phyloP scores from a whole-genome alignment of 2,113 vertebrate genomes.

The Taurulus bubalis region DNA sequence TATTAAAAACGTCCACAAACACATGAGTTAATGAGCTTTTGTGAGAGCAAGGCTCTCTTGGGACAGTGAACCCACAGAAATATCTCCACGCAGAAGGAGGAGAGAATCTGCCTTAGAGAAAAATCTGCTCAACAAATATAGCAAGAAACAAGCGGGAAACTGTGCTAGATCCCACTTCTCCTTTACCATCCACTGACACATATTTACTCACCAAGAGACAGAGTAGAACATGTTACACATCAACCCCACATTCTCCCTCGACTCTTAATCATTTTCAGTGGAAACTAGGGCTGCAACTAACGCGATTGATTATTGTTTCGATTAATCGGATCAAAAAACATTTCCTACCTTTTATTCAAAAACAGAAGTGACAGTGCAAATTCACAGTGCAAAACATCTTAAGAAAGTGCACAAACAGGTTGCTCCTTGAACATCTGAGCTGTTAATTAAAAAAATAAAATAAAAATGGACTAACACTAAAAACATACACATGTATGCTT shows the following conservation, averaged over 20 bases:
- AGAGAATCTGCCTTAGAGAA: conserved; percentile 62
- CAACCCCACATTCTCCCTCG: neutral
- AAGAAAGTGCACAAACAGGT: too few relatives aligned
- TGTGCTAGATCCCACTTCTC: conserved; percentile 26
- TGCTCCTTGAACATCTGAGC: too few relatives aligned
- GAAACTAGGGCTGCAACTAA: too few relatives aligned
- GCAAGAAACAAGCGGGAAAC: conserved; percentile 64
- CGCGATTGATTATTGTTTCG: too few relatives aligned
- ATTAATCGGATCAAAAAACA: too few relatives aligned
- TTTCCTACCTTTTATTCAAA: too few relatives aligned
- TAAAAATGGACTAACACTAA: too few relatives aligned
- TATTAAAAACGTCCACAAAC: conserved; percentile 49
- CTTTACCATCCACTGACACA: conserved; percentile 28
- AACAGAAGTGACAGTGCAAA: too few relatives aligned
- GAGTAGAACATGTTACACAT: conserved; percentile 2
- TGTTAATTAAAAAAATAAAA: too few relatives aligned
- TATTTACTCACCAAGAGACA: conserved; percentile 29
- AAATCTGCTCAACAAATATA: conserved; percentile 69
- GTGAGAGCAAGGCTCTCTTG: conserved; percentile 67
- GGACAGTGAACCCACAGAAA: conserved; percentile 68
- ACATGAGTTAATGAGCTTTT: conserved; percentile 70
- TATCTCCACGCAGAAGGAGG: conserved; percentile 45
- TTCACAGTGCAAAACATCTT: too few relatives aligned
- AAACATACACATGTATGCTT: too few relatives aligned
- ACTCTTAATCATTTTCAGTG: neutral